Evolutionary conservation across 2,797 vertebrate species (phyloP).

Genomic region (Sebastes steindachneri): DNA sequence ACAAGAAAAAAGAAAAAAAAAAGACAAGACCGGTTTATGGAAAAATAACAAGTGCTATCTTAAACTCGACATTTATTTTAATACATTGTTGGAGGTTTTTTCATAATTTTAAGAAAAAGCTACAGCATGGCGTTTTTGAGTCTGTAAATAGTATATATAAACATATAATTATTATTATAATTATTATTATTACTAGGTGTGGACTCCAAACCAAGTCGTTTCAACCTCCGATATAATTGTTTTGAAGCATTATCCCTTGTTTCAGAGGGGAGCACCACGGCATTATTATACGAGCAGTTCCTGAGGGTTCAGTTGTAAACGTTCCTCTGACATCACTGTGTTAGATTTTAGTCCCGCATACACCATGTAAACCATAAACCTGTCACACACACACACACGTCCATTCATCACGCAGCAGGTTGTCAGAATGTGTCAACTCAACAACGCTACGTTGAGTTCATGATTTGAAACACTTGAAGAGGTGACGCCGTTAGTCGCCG

Average conservation of each 20-base stretch:
- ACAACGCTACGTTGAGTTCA: constrained; percentile 34
- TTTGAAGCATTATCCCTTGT: constrained; percentile 94
- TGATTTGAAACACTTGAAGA: constrained; percentile 73
- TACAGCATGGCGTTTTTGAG: constrained; percentile 96
- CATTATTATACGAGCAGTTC: constrained; percentile 87
- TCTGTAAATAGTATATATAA: constrained; percentile 99
- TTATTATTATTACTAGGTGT: constrained; percentile 95
- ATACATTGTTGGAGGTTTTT: constrained; percentile 98
- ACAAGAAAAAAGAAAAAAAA: constrained; percentile 60
- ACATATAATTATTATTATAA: constrained; percentile 89
- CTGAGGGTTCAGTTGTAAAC: constrained; percentile 79
- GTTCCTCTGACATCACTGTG: constrained; percentile 76
- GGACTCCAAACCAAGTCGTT: constrained; percentile 94
- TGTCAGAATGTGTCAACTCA: constrained; percentile 60
- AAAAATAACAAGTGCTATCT: constrained; percentile 96
- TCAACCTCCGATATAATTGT: constrained; percentile 87
- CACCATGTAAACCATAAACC: constrained; percentile 55
- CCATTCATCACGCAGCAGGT: constrained; percentile 52
- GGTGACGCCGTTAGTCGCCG: constrained; percentile 16
- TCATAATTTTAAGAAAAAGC: constrained; percentile 96
- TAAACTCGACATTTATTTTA: constrained; percentile 99
- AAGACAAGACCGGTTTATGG: constrained; percentile 87
- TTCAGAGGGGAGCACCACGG: constrained; percentile 92
- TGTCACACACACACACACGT: constrained; percentile 18
- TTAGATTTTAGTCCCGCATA: constrained; percentile 70